Evolutionary conservation across 2,797 vertebrate genomes (phyloP).

Genomic region (Paguma larvata): DNA sequence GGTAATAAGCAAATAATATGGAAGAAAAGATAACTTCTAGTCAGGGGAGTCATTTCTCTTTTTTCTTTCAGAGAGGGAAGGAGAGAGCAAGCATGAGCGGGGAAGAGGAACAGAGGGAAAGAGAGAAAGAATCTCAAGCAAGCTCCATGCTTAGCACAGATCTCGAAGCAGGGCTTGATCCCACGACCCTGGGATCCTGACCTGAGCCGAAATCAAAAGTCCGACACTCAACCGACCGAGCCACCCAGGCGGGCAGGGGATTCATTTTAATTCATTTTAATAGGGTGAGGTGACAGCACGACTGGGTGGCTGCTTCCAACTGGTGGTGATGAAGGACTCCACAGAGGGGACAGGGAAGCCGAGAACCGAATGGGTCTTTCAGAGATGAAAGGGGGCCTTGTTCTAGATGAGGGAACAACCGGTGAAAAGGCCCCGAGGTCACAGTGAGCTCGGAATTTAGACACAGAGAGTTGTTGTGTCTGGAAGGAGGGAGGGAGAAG

Average conservation of each 20-base stretch:
- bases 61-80: no score
- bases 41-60: not conserved
- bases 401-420: not conserved
- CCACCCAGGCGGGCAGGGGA: not conserved
- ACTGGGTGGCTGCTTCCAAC: no score
- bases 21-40: not conserved
- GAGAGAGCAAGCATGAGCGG: no score
- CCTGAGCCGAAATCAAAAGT: no score
- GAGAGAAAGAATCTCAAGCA: no score
- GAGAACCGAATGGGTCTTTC: not conserved
- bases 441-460: not conserved
- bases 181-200: no score
- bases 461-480: not conserved
- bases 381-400: not conserved
- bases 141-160: no score
- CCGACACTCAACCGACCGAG: no score
- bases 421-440: no score
- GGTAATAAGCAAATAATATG: not conserved
- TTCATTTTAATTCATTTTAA: not conserved
- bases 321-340: not conserved
- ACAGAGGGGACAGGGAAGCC: fast-evolving
- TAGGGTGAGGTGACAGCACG: not conserved
- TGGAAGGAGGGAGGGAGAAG: not conserved
- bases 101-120: no score
- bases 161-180: no score